phyloP scores from a whole-genome alignment of 2,888 invertebrate genomes.

The Odontocolon sp. region DNA sequence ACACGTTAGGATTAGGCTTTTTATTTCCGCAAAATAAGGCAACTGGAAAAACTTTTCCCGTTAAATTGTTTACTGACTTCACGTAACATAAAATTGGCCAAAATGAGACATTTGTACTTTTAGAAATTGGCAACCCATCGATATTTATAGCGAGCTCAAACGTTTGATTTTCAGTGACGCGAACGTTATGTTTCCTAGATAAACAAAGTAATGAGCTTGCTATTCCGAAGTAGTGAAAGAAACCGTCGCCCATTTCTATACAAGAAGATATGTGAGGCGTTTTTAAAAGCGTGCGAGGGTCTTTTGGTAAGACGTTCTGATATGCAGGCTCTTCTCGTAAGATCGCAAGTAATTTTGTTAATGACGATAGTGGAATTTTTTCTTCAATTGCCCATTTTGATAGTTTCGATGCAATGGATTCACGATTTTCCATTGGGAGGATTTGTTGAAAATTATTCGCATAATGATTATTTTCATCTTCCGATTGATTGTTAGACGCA shows the following conservation, averaged over 20 bases:
- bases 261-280: constrained; percentile 16
- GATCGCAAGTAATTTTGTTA: constrained; percentile 33
- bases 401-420: neutral
- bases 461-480: neutral
- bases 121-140: constrained; percentile 50
- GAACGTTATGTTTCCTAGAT: constrained; percentile 24
- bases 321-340: constrained; percentile 34
- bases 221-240: constrained; percentile 42
- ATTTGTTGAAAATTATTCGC: no score
- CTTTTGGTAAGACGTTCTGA: constrained; percentile 39
- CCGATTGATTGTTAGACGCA: no score
- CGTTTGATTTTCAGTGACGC: constrained; percentile 2
- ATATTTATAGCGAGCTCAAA: constrained; percentile 15
- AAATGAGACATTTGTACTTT: constrained; percentile 10
- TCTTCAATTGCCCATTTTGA: constrained; percentile 33
- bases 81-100: constrained; percentile 63
- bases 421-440: neutral
- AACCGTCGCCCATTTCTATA: constrained; percentile 16
- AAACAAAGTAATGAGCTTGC: constrained; percentile 7
- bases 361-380: constrained; percentile 32
- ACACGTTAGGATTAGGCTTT: constrained; percentile 57
- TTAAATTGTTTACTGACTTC: constrained; percentile 38
- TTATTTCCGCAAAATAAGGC: constrained; percentile 59
- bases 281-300: constrained; percentile 52
- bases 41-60: constrained; percentile 56